Evolutionary conservation across 2,888 invertebrate species (phyloP), one percentile per base, ranked within the genome.

Genomic region (Cheilosia scutellata): DNA sequence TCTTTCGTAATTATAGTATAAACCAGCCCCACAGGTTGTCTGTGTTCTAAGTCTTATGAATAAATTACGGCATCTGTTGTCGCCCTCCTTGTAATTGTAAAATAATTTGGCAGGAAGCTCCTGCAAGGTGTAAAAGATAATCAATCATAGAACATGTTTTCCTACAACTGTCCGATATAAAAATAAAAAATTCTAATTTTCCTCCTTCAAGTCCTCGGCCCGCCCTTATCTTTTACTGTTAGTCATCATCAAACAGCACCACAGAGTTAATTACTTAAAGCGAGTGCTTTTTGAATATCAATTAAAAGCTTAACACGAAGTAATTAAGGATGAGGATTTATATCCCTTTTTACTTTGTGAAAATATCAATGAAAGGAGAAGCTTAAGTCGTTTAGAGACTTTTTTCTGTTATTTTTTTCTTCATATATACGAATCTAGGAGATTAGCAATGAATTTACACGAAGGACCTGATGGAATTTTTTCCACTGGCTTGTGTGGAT

Each of bases 221-320:
- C 4, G 16, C 31, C 40, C n/a, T 62, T 62, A 62, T 74, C 63
- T 20, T 0, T 20, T 20, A 2, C 20, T n/a, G 16, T 16, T 25
- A 60, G 16, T 20, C 6, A 65, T n/a, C 51, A 31, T 75, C 53
- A 47, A 65, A 60, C 55, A 71, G 31, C 20, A 60, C 80, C 76
- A 66, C 84, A 68, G 71, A 86, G 66, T 82, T 86, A 86, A 86
- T 86, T 86, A 86, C 86, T 86, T 86, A 86, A 86, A 86, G 68
- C 71, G 68, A 86, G 71, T 72, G 76, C 86, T 86, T 82, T 84
- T 82, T 68, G 72, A 76, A 72, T 86, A 86, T 82, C 86, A 86
- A 86, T 82, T 86, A 86, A 86, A 86, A 86, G 86, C 86, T 86
- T 86, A 86, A 86, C 86, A 86, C 86, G 86, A 76, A 76, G 86